These are phyloP conservation scores for Shargacucullia verbasci DNA, from an alignment of 2,888 invertebrate genomes.

Conservation along the genomic window DNA sequence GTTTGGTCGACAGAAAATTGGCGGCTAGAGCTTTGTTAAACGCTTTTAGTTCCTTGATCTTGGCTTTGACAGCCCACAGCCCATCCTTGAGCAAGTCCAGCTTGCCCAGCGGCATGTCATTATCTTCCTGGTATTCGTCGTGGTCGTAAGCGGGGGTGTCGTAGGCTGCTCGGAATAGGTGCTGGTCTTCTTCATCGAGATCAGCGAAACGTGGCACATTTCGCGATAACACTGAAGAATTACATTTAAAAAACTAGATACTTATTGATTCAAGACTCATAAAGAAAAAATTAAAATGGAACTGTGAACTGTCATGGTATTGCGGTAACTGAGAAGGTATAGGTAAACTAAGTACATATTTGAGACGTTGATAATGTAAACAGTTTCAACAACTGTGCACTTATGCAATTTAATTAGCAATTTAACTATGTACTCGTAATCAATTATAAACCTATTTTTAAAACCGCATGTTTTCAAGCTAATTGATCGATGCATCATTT, in stretches of 20 bases:
- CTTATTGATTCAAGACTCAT: too few species aligned
- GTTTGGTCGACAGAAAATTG: conserved; percentile 76
- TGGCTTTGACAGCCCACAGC: conserved; percentile 80
- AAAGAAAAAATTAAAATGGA: too few species aligned
- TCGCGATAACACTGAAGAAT: conserved; percentile 63
- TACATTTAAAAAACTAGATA: too few species aligned
- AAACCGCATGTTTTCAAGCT: too few species aligned
- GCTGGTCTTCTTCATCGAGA: conserved; percentile 79
- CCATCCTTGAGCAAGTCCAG: conserved; percentile 81
- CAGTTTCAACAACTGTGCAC: too few species aligned
- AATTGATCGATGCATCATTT: conserved; percentile 12
- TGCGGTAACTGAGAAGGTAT: too few species aligned
- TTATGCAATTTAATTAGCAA: too few species aligned
- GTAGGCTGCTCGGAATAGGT: conserved; percentile 79
- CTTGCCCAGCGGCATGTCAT: conserved; percentile 70
- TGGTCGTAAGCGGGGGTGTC: conserved; percentile 77
- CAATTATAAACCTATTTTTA: too few species aligned
- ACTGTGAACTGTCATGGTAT: too few species aligned
- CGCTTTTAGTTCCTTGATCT: conserved; percentile 78
- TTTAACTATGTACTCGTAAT: too few species aligned
- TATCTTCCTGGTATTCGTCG: conserved; percentile 70
- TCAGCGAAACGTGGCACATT: conserved; percentile 73
- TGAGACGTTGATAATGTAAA: too few species aligned
- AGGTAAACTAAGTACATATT: too few species aligned
- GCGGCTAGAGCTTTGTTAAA: conserved; percentile 81